Conservation (phyloP, 2,113 vertebrate genomes). For the Sisor rabdophorus region DNA sequence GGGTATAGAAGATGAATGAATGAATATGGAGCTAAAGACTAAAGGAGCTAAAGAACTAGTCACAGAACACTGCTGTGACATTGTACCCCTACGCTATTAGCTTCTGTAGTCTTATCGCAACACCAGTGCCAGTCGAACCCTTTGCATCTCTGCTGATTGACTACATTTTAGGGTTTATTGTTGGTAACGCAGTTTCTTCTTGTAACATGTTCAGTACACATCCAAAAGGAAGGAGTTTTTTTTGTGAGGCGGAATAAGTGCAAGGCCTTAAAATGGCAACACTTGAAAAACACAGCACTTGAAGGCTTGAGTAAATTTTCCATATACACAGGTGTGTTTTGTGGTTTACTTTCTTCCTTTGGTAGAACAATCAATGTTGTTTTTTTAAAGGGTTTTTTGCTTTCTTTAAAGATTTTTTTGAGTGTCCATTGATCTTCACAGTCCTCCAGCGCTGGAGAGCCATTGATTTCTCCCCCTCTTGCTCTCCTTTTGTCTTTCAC, state of each 20-base stretch:
- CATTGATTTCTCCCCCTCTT: constrained; percentile 63
- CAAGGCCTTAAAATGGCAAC: not conserved
- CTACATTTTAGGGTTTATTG: not conserved
- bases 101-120: not conserved
- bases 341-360: constrained; percentile 58
- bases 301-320: constrained; percentile 46
- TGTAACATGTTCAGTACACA: constrained; percentile 3
- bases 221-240: not conserved
- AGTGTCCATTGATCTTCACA: constrained; percentile 67
- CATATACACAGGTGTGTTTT: constrained; percentile 61
- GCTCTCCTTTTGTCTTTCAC: constrained; percentile 42
- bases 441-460: constrained; percentile 59
- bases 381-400: not conserved
- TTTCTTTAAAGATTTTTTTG: constrained; percentile 60
- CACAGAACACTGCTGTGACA: no score
- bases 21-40: no score
- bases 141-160: not conserved
- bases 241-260: not conserved
- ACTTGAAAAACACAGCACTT: not conserved
- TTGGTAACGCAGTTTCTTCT: not conserved
- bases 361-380: constrained; percentile 56
- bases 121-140: not conserved
- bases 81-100: not conserved
- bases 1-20: no score
- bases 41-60: no score